Evolutionary conservation across 2,797 vertebrate species (phyloP), one percentile per base, ranked within the genome.

Genomic region (Enteromius thamalakanensis): DNA sequence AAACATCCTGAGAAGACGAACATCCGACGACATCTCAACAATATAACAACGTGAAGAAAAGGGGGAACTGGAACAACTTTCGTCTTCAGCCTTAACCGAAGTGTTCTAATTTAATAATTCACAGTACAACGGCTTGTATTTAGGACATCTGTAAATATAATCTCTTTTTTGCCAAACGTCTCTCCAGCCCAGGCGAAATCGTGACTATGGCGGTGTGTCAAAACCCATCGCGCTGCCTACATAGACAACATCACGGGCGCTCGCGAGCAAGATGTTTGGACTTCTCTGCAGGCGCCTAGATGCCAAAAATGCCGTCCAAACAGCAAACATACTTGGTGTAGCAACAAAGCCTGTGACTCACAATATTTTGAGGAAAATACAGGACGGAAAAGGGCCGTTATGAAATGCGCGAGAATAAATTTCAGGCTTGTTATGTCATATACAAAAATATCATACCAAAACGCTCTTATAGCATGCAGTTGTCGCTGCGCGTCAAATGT

Each of bases 141-240:
- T 34, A 34, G 0, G 21, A 32, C 14, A 81, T 47, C 14, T 64
- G 14, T 51, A 69, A 42, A 55, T 26, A 55, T 37, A 49, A 26
- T 60, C 11, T 40, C 11, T 37, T 26, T 34, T 42, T 29, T 34
- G 40, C 11, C n/a, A 1, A 62, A 11, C 7, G 26, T 26, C 8
- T 26, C 4, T 80, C 4, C 5, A 21, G 12, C 11, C 23, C 34
- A 26, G 34, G 12, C 6, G 21, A 37, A 64, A 51, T 81, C 58
- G 80, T 74, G 80, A 81, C 80, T 71, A 37, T 62, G 58, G 42
- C 29, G 11, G 29, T 15, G 70, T 81, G 3, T 65, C 15, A 5
- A 64, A 81, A 12, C 29, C 14, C 37, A 49, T 77, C 23, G 9
- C 7, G 26, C 40, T 49, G 11, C 40, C 69, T 64, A 72, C 58